These are phyloP conservation scores for Macropus fuliginosus DNA, from an alignment of 2,797 vertebrate species.

Conservation along the genomic window DNA sequence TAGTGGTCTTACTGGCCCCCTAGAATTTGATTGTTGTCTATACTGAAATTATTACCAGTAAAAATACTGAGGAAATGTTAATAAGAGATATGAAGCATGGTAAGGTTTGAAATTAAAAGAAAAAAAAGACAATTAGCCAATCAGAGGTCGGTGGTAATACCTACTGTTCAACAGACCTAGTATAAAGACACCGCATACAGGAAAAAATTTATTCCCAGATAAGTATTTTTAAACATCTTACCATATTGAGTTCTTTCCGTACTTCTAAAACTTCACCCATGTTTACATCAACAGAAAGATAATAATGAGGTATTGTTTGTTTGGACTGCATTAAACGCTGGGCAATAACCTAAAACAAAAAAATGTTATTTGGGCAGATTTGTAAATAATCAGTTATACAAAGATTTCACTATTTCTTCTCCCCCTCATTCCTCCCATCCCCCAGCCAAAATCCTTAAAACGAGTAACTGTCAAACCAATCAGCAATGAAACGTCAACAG, in stretches of 20 bases:
- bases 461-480: not conserved
- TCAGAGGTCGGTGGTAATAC: not conserved
- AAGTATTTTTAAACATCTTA: conserved; percentile 79
- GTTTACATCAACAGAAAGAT: conserved; percentile 96
- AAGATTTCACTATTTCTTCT: not conserved
- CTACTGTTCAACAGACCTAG: not conserved
- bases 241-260: conserved; percentile 95
- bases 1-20: not conserved
- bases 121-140: not conserved
- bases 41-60: not conserved
- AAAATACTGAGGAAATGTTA: not conserved
- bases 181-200: not conserved
- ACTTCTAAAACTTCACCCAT: conserved; percentile 95
- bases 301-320: conserved; percentile 99
- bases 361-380: conserved; percentile 5
- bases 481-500: not conserved
- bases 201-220: not conserved
- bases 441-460: not conserved
- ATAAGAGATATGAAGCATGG: not conserved
- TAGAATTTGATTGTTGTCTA: not conserved
- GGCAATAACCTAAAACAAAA: conserved; percentile 92
- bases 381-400: conserved; percentile 8
- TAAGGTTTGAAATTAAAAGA: not conserved
- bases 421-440: not conserved
- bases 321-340: conserved; percentile 98